phyloP scores from a whole-genome alignment of 2,888 invertebrate species.

The Lobophora halterata region DNA sequence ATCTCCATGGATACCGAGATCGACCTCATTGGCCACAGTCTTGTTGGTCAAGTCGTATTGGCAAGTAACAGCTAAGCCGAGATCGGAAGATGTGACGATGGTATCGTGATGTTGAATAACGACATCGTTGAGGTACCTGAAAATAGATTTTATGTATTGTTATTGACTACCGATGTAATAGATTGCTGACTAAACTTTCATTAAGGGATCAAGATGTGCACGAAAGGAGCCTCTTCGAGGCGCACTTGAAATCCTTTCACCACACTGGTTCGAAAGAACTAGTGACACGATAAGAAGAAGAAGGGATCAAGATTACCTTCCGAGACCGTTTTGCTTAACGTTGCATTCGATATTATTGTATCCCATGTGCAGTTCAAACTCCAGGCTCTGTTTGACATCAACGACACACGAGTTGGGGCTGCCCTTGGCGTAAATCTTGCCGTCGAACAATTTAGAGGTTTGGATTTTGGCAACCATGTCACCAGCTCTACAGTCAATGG shows the following conservation, averaged over 20 bases:
- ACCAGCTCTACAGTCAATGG: conserved; percentile 94
- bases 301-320: no score
- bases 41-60: conserved; percentile 97
- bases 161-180: conserved; percentile 1
- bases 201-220: conserved; percentile 24
- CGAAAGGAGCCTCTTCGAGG: no score
- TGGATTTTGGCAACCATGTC: conserved; percentile 96
- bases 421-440: conserved; percentile 96
- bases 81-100: conserved; percentile 96
- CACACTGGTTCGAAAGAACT: no score
- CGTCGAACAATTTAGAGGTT: conserved; percentile 95
- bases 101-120: conserved; percentile 97
- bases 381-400: conserved; percentile 92
- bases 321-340: conserved; percentile 93
- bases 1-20: conserved; percentile 93
- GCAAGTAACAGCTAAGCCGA: conserved; percentile 95
- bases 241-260: no score
- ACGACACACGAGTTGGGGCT: conserved; percentile 95
- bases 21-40: conserved; percentile 95
- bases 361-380: conserved; percentile 95
- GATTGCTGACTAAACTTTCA: background rate
- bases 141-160: conserved; percentile 30
- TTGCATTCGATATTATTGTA: conserved; percentile 96
- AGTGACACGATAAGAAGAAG: no score
- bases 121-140: conserved; percentile 91